Evolutionary conservation across 2,888 invertebrate species (phyloP), one percentile per base, ranked within the genome.

Genomic region (Heliconius charithonia): DNA sequence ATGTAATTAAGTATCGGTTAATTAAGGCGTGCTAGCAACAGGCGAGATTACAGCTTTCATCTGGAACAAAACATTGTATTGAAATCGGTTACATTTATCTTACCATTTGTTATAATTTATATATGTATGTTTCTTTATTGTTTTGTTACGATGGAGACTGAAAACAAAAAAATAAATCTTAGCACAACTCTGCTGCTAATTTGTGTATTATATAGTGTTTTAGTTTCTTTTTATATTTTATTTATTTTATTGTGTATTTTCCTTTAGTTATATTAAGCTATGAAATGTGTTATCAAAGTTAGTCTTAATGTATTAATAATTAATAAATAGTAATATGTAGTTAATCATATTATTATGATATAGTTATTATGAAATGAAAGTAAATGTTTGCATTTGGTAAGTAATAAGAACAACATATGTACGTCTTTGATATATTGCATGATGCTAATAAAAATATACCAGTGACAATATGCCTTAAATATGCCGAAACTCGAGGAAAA

Each of bases 401-500:
- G 51, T 51, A 51, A 19, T 51, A 51, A 51, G 19, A 51, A 19
- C 19, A 51, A 51, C 19, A 19, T 19, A 56, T 56, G 19, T 51
- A 45, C 3, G 3, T 22, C 56, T 22, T 56, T 56, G 3, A 9
- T 56, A 9, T 56, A n/a, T 59, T 59, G 3, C 22, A 9, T 59
- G 22, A 59, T 59, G 10, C n/a, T 59, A 16, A 41, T 7, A 27
- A 41, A 25, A 32, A 63, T 32, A n/a, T 19, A 56, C 29, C 59
- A 76, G 62, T 29, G 37, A 45, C 66, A 76, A 74, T 70, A 32
- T 16, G 65, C 69, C 59, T 76, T 79, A 77, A 78, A 70, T 45
- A 81, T 80, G 78, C 79, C 75, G 79, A 83, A 85, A 84, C 80
- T 77, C 78, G 77, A 83, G 80, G 72, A 79, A 81, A 84, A 84